phyloP scores from a whole-genome alignment of 2,797 vertebrate genomes.

The Pangasius mekongensis region DNA sequence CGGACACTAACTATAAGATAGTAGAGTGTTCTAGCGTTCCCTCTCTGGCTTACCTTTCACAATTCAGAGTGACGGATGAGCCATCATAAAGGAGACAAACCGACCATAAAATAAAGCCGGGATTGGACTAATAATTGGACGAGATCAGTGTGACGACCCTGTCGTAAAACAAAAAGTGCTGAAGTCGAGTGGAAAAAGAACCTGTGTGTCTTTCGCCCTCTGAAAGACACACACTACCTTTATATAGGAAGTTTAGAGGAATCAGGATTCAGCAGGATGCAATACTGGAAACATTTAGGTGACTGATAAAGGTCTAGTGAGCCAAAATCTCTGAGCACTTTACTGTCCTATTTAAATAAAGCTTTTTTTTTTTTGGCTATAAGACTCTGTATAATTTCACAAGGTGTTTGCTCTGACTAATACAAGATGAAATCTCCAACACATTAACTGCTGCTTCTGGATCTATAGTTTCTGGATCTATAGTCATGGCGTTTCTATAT shows the following conservation, averaged over 20 bases:
- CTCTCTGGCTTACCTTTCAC: not conserved
- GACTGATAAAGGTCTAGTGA: not conserved
- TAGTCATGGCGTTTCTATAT: not conserved
- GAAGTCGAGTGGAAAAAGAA: conserved; percentile 23
- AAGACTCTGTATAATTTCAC: not conserved
- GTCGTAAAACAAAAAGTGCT: conserved; percentile 45
- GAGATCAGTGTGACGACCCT: conserved; percentile 42
- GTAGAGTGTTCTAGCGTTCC: not conserved
- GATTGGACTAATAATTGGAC: conserved; percentile 40
- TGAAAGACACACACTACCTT: not conserved
- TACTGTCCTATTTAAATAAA: not conserved
- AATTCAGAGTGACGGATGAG: conserved; percentile 29
- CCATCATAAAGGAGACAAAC: conserved; percentile 46
- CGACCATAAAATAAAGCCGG: conserved; percentile 44
- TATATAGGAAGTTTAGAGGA: not conserved
- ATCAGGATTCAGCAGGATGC: not conserved
- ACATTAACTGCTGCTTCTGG: not conserved
- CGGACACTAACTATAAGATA: conserved; percentile 3
- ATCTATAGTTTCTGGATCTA: not conserved
- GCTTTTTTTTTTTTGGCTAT: not conserved
- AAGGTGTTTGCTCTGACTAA: not conserved
- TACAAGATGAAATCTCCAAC: not conserved
- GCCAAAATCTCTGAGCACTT: not conserved
- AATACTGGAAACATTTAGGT: not conserved
- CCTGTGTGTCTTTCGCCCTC: not conserved